These are phyloP conservation scores for Gyrodactylus salaris DNA, from an alignment of 1,140 invertebrate genomes.

Conservation along the genomic window DNA sequence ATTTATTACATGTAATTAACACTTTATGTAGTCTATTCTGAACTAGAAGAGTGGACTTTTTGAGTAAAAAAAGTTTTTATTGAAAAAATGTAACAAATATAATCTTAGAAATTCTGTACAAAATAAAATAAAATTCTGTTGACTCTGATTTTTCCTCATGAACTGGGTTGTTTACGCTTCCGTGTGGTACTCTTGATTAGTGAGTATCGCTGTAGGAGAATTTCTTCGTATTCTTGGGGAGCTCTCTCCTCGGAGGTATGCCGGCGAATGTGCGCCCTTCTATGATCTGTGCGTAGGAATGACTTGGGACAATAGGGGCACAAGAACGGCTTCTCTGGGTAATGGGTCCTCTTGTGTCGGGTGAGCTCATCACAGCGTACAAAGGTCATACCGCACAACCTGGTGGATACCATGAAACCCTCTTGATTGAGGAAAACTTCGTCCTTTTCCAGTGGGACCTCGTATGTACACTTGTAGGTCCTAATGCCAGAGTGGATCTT, in stretches of 20 bases:
- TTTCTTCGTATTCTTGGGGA: background rate
- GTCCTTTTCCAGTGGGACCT: background rate
- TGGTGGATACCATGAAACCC: background rate
- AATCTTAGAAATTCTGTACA: too few species aligned
- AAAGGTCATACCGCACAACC: slow-evolving; percentile 39
- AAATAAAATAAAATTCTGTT: too few species aligned
- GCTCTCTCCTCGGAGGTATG: background rate
- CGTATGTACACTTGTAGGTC: background rate
- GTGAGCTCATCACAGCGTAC: slow-evolving; percentile 57
- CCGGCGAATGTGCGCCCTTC: slow-evolving; percentile 25
- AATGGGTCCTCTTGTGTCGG: slow-evolving; percentile 43
- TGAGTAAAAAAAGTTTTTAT: too few species aligned
- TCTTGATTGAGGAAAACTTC: background rate
- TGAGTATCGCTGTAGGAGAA: background rate
- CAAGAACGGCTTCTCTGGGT: slow-evolving; percentile 38
- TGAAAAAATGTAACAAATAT: too few species aligned
- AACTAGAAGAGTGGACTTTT: too few species aligned
- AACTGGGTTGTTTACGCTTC: background rate
- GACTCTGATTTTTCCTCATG: too few species aligned
- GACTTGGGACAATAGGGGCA: slow-evolving; percentile 37
- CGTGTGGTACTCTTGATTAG: background rate
- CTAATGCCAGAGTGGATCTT: background rate
- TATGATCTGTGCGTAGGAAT: slow-evolving; percentile 31
- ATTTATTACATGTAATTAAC: too few species aligned
- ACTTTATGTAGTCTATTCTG: too few species aligned